Evolutionary conservation across 2,113 vertebrate genomes (phyloP).

Genomic region (Zosterops hypoxanthus): DNA sequence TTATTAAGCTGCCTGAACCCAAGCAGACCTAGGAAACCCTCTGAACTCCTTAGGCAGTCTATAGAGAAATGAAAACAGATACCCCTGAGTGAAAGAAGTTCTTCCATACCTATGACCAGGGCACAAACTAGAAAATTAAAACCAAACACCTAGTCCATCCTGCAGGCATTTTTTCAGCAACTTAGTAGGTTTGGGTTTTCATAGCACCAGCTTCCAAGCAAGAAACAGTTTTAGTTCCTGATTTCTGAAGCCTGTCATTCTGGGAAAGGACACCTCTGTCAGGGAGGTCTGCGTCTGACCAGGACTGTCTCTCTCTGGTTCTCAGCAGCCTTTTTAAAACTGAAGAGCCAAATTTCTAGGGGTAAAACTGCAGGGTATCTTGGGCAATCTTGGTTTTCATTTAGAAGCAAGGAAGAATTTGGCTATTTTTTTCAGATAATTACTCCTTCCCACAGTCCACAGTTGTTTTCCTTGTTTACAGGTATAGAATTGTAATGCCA

Average conservation of each 20-base stretch:
- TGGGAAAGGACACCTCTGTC: not conserved
- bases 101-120: not conserved
- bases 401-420: not conserved
- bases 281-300: not conserved
- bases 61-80: not conserved
- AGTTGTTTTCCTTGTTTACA: slow-evolving; percentile 51
- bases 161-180: not conserved
- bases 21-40: not conserved
- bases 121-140: not conserved
- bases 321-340: not conserved
- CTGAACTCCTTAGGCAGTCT: not conserved
- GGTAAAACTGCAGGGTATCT: not conserved
- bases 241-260: not conserved
- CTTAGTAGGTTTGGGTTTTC: not conserved
- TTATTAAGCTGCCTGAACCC: not conserved
- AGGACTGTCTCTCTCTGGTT: not conserved
- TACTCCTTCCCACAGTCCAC: slow-evolving; percentile 9
- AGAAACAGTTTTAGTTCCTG: not conserved
- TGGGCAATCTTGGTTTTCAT: not conserved
- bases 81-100: not conserved
- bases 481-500: not conserved
- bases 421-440: slow-evolving; percentile 39
- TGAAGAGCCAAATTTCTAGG: not conserved
- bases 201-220: not conserved
- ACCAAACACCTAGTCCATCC: not conserved